Base-by-base conservation (phyloP, 2,113 vertebrate genomes). In the Okapia johnstoni region DNA sequence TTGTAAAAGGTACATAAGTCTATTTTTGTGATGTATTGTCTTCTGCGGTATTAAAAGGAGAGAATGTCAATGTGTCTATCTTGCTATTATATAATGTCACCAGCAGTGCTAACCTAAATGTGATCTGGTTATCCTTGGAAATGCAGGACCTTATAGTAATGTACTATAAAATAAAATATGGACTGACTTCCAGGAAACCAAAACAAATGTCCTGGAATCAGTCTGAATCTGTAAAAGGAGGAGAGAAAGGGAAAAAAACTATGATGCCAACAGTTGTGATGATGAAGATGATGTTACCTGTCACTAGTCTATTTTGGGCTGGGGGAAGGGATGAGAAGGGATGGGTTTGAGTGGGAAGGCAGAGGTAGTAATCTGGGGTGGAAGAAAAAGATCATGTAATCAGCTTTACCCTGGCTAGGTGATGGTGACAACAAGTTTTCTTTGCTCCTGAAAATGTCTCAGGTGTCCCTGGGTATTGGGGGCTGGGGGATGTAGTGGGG, bases 111-210 rank as follows among this genome's bases (percentile, higher is more conserved):
- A 94, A 97, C 73, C 36, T 57, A 94, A 95, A 50, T 63, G 11
- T 63, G 93, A 58, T 97, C 83, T 95, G 93, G 90, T 97, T 95
- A 90, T 81, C 0, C 0, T 95, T 98, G 97, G 73, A 98, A 98
- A 88, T 93, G 46, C 55, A 97, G 81, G 97, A 88, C 93, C 85
- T 95, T 61, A 10, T 13, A 33, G 55, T 97, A 98, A 97, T 98
- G 96, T 98, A 93, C 87, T 97, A 50, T 98, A 94, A 95, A 98
- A 97, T 98, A 97, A 98, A 98, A 95, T 96, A 94, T 57, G 88
- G 60, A 50, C 89, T 93, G 95, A 58, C 97, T 87, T 95, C 86
- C 3, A 9, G 14, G 86, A 89, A 36, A n/a, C 30, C 10, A 30
- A 54, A 54, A 40, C 48, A 70, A 60, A 60, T 50, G n/a, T 63